Percentiles rank a stretch among this genome's conserved stretches.
These are phyloP conservation scores for Bellardia pandia DNA, from an alignment of 2,888 invertebrate species.

Conservation along the genomic window DNA sequence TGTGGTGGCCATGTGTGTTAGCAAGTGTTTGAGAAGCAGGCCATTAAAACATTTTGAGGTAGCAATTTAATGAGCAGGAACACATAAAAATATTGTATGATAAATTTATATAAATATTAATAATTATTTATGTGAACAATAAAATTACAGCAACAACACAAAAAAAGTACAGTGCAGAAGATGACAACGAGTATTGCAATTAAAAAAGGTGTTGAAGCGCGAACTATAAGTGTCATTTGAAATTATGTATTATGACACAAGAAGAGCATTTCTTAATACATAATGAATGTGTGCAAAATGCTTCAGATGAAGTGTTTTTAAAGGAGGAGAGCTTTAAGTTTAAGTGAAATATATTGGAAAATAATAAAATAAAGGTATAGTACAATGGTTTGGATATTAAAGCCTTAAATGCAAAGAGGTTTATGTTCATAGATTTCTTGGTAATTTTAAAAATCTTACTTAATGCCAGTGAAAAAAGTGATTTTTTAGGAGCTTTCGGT, in stretches of 20 bases:
- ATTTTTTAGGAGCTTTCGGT: too few relatives aligned
- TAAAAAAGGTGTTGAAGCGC: slow-evolving; percentile 73
- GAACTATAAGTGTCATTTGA: slow-evolving; percentile 68
- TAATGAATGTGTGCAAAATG: background rate
- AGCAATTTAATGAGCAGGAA: slow-evolving; percentile 73
- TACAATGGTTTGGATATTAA: background rate
- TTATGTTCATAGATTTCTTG: too few relatives aligned
- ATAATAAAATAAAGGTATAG: too few relatives aligned
- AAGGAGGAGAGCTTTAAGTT: too few relatives aligned
- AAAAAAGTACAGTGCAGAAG: background rate
- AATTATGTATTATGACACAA: background rate
- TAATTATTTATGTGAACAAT: slow-evolving; percentile 57
- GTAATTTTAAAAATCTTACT: too few relatives aligned
- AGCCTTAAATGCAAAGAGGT: too few relatives aligned
- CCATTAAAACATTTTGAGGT: slow-evolving; percentile 70
- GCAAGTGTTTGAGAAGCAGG: slow-evolving; percentile 7
- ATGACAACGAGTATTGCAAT: slow-evolving; percentile 61
- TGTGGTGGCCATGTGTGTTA: slow-evolving; percentile 17
- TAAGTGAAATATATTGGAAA: too few relatives aligned
- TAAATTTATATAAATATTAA: slow-evolving; percentile 66
- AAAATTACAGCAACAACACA: background rate
- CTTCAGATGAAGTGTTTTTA: background rate
- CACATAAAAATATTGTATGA: slow-evolving; percentile 70
- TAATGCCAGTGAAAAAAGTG: too few relatives aligned
- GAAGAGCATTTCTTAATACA: background rate